Evolutionary conservation across 2,113 vertebrate genomes (phyloP).

Genomic region (Trichechus manatus): DNA sequence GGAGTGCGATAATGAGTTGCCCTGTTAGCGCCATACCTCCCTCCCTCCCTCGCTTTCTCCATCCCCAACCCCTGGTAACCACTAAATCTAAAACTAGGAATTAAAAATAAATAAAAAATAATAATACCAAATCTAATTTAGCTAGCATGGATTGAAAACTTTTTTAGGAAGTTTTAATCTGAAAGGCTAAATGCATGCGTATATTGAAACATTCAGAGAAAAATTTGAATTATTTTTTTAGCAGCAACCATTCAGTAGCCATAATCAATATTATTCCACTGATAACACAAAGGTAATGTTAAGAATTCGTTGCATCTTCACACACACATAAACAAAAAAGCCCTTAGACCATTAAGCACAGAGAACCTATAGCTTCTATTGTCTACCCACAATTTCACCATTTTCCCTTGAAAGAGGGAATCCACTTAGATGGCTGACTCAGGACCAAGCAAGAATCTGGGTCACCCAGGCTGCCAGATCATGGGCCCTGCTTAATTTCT

Average conservation of each 20-base stretch:
- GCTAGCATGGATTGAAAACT: background rate
- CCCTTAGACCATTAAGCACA: background rate
- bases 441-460: background rate
- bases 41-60: too few relatives aligned
- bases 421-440: background rate
- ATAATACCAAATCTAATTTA: background rate
- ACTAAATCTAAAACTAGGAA: background rate
- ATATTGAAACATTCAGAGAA: background rate
- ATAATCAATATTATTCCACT: background rate
- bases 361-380: background rate
- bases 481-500: too few relatives aligned
- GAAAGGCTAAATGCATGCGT: slow-evolving; percentile 16
- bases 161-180: background rate
- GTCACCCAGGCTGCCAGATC: background rate
- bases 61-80: background rate
- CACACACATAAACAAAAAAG: background rate
- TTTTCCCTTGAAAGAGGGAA: background rate
- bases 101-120: background rate
- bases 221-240: background rate
- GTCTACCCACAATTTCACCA: background rate
- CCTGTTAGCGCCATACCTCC: background rate
- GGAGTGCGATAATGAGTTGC: background rate
- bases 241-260: background rate
- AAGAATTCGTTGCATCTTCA: background rate
- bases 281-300: background rate